Evolutionary conservation across 92 coral and sea anemone genomes (phyloP), one percentile per base, ranked within the genome.

Genomic region (Muricea muricata): DNA sequence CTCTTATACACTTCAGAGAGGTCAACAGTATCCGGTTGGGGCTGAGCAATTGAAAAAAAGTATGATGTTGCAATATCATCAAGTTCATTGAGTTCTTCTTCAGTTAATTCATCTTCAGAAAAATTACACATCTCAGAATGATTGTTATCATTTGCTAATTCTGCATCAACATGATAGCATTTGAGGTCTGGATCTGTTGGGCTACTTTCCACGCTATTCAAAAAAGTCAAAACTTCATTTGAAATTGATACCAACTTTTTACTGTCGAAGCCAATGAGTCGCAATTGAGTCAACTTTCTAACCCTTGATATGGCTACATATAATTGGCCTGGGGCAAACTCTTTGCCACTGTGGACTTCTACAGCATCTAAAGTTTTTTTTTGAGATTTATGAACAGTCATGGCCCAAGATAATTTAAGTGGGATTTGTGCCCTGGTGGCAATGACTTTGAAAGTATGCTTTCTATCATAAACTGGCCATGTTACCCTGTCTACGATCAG

Each of bases 291-390:
- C 2, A 65, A 69, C 42, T n/a, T 83, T 7, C 50, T 76, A 7
- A 77, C 67, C 52, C 85, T 77, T 63, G 85, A 85, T 0, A 60
- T 10, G 25, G 78, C 89, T 10, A 85, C 89, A 47, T 85, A 85
- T 12, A 86, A 40, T 20, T 66, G 89, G 11, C 85, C 85, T 20
- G 74, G 47, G 5, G 79, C 89, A 81, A 80, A 87, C 21, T 79
- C 83, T 30, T 73, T 48, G 4, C 72, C 73, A 57, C 81, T 45
- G 58, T 87, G 41, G 0, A 80, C 86, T 41, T 80, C 77, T 0
- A 69, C 90, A 10, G 83, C 82, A n/a, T 20, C 41, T 26, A 87
- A 17, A 14, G 90, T 66, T 46, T 52, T 39, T 0, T 86, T 86
- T 63, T 72, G 86, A 0, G 76, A 34, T 25, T 87, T 72, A 15